phyloP scores from a whole-genome alignment of 2,113 vertebrate genomes.

The Semnopithecus entellus region DNA sequence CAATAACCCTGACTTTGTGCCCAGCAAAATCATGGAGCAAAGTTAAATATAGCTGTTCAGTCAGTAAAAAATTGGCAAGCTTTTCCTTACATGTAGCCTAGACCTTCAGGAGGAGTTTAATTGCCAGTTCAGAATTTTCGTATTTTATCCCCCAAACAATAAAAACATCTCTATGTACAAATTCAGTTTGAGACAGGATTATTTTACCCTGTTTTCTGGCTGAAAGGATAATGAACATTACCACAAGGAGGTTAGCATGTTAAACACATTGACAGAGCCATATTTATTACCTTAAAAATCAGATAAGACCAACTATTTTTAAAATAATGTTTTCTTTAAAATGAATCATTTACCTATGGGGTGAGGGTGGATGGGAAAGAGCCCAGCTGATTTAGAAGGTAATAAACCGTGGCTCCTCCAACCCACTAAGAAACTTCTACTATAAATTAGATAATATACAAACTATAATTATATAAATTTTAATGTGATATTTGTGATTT shows the following conservation, averaged over 20 bases:
- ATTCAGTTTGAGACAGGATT: background rate
- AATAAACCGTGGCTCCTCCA: background rate
- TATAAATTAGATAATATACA: background rate
- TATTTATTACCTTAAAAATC: background rate
- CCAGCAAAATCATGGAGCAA: background rate
- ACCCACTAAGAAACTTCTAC: background rate
- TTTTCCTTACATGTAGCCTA: background rate
- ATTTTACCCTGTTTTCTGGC: background rate
- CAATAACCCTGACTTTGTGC: background rate
- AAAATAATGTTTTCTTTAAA: background rate
- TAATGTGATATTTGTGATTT: background rate
- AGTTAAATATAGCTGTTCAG: background rate
- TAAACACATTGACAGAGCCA: background rate
- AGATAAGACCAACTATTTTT: background rate
- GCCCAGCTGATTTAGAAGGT: background rate
- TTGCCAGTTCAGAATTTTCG: background rate
- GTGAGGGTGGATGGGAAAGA: background rate
- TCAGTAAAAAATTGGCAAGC: background rate
- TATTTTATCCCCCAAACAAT: background rate
- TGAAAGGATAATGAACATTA: background rate
- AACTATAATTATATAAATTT: background rate
- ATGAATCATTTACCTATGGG: background rate
- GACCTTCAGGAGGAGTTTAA: slow-evolving; percentile 10
- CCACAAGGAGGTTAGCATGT: background rate
- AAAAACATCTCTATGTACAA: background rate